phyloP scores from a whole-genome alignment of 2,888 invertebrate species.

The Protophormia terraenovae region DNA sequence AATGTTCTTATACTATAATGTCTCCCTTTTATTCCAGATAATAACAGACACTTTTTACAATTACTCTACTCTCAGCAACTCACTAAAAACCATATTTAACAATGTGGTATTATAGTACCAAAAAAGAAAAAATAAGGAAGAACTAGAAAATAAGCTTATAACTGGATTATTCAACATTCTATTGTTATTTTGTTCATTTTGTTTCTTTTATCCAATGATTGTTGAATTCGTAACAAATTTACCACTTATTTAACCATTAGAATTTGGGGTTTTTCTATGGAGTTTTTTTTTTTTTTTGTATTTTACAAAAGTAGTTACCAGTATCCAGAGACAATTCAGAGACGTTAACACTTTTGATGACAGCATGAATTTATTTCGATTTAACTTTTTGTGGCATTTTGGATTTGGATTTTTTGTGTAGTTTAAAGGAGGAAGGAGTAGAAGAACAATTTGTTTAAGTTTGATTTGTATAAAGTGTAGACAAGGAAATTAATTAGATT shows the following conservation, averaged over 20 bases:
- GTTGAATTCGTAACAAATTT: constrained; percentile 57
- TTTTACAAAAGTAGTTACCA: not conserved
- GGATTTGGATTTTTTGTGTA: constrained; percentile 3
- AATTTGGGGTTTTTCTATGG: constrained; percentile 34
- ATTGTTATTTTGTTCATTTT: constrained; percentile 42
- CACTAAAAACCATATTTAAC: constrained; percentile 49
- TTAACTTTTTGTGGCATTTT: constrained; percentile 62
- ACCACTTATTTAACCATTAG: constrained; percentile 64
- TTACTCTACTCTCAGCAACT: not conserved
- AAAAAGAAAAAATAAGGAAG: too few relatives aligned
- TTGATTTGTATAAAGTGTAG: constrained; percentile 30
- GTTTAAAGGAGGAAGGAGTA: not conserved
- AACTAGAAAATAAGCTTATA: constrained; percentile 53
- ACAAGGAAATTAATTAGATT: constrained; percentile 37
- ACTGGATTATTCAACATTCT: constrained; percentile 57
- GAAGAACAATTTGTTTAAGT: constrained; percentile 12
- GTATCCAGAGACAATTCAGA: constrained; percentile 8
- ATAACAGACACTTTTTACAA: not conserved
- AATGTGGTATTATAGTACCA: constrained; percentile 6
- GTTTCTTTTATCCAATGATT: constrained; percentile 32
- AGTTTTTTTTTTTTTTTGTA: not conserved
- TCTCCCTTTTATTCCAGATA: not conserved
- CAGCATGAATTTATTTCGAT: constrained; percentile 64
- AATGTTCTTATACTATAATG: not conserved
- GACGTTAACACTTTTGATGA: constrained; percentile 65